phyloP scores from a whole-genome alignment of 2,797 vertebrate genomes.

The Masticophis lateralis region DNA sequence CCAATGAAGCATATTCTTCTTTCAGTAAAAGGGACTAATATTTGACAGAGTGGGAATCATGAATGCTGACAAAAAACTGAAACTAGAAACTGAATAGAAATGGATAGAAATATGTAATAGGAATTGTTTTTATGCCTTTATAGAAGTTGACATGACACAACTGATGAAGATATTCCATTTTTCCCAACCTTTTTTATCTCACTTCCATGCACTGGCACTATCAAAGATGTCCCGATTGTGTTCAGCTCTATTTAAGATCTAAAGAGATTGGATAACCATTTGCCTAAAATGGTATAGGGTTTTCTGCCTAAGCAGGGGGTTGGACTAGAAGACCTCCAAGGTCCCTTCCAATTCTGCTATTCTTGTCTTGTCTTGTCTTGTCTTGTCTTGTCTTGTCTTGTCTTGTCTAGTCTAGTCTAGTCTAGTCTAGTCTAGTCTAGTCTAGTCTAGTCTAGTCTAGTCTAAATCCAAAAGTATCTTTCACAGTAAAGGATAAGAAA shows the following conservation, averaged over 20 bases:
- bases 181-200: neutral
- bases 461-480: no score
- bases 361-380: no score
- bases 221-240: neutral
- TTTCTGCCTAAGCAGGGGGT: no score
- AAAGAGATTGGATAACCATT: no score
- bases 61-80: constrained; percentile 3
- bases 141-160: neutral
- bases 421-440: no score
- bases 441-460: no score
- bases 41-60: constrained; percentile 17
- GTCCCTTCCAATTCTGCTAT: no score
- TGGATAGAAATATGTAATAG: constrained; percentile 8
- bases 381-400: no score
- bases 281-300: no score
- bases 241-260: neutral
- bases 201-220: neutral
- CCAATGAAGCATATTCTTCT: neutral
- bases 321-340: no score
- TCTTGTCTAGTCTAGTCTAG: no score
- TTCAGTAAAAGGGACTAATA: constrained; percentile 18
- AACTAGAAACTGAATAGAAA: constrained; percentile 1
- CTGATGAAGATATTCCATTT: neutral
- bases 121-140: neutral
- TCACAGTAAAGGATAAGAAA: no score